Conservation (phyloP, 2,797 vertebrate species). For the Notoglanidium macrostoma region DNA sequence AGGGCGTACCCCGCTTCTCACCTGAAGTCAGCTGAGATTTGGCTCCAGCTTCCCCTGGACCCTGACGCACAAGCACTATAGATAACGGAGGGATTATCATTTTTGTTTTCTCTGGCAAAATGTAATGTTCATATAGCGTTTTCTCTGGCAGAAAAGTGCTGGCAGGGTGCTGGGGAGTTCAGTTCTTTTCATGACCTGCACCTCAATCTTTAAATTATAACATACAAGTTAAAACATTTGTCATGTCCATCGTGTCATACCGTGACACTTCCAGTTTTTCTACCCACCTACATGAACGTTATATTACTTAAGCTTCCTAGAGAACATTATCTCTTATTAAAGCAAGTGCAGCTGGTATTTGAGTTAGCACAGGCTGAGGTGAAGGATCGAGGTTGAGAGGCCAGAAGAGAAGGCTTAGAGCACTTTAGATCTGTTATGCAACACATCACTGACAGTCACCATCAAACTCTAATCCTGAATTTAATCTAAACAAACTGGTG, state of each 20-base stretch:
- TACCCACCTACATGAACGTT: background rate
- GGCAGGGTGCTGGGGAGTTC: background rate
- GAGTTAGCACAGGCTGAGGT: background rate
- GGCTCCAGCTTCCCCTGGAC: too few relatives aligned
- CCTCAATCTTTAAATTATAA: background rate
- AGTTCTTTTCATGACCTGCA: background rate
- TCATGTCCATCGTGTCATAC: background rate
- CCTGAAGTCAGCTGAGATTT: too few relatives aligned
- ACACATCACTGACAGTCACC: slow-evolving; percentile 25
- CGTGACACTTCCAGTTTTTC: background rate
- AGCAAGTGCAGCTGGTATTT: background rate
- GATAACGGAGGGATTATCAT: too few relatives aligned
- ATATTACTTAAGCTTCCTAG: background rate
- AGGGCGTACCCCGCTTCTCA: too few relatives aligned
- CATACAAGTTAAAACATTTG: background rate
- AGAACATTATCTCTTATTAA: background rate
- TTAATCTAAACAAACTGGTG: slow-evolving; percentile 35
- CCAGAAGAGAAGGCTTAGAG: background rate
- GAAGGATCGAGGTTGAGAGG: background rate
- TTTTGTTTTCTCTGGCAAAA: too few relatives aligned
- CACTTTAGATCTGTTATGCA: slow-evolving; percentile 23
- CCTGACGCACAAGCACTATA: too few relatives aligned
- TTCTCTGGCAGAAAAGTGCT: too few relatives aligned
- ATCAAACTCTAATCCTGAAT: slow-evolving; percentile 40
- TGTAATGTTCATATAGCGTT: too few relatives aligned